These are phyloP conservation scores for Chrysolina haemoptera DNA, from an alignment of 2,888 invertebrate genomes.

Conservation along the genomic window DNA sequence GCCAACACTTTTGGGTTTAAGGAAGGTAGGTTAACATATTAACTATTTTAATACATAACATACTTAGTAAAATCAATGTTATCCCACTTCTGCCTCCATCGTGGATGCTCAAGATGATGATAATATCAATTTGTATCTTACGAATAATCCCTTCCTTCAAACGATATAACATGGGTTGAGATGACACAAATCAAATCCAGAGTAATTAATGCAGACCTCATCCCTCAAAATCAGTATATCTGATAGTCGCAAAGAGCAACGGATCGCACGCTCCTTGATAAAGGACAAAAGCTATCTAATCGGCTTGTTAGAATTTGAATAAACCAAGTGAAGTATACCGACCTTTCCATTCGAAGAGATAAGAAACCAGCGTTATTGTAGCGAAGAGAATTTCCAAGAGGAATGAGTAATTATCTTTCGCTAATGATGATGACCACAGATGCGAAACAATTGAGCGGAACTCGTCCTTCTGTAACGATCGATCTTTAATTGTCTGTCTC, in stretches of 20 bases:
- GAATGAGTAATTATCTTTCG: slow-evolving; percentile 55
- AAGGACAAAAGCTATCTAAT: slow-evolving; percentile 36
- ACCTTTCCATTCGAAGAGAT: slow-evolving; percentile 44
- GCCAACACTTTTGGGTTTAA: too few species aligned
- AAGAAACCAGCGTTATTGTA: slow-evolving; percentile 54
- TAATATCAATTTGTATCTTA: slow-evolving; percentile 5
- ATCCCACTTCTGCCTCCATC: not conserved
- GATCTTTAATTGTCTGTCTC: slow-evolving; percentile 52
- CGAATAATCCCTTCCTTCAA: not conserved
- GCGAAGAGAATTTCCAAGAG: slow-evolving; percentile 36
- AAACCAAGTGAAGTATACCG: slow-evolving; percentile 50
- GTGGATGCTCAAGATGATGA: not conserved
- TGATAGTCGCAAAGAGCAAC: slow-evolving; percentile 19
- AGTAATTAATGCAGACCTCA: slow-evolving; percentile 27
- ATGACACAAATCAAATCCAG: slow-evolving; percentile 28
- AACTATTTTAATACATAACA: too few species aligned
- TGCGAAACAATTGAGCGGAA: slow-evolving; percentile 57
- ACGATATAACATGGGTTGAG: not conserved
- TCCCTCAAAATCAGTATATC: slow-evolving; percentile 41
- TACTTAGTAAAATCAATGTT: not conserved
- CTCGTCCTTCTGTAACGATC: slow-evolving; percentile 47
- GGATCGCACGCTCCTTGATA: slow-evolving; percentile 6
- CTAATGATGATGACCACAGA: slow-evolving; percentile 59
- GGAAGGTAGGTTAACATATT: too few species aligned
- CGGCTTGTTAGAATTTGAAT: slow-evolving; percentile 53